Conservation (phyloP, 2,888 invertebrate genomes). For the Silvanus unidentatus region DNA sequence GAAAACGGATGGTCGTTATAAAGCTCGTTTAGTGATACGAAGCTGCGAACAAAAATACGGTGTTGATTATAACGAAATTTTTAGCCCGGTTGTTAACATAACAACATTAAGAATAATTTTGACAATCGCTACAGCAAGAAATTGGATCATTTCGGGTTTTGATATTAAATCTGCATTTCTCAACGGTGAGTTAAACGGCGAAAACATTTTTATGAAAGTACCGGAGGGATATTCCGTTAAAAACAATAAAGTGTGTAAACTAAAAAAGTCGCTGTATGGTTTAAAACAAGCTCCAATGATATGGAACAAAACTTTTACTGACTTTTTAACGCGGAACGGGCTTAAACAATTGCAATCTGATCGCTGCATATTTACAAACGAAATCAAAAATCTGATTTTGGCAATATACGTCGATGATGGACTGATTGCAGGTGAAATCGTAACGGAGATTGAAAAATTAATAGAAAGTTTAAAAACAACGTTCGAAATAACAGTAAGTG, state of each 20-base stretch:
- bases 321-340: constrained; percentile 1
- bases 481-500: constrained; percentile 1
- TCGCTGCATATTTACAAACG: background rate
- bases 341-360: constrained; percentile 5
- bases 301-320: constrained; percentile 14
- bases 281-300: constrained; percentile 13
- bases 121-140: background rate
- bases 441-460: background rate
- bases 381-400: background rate
- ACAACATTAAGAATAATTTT: constrained; percentile 3
- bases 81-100: constrained; percentile 4
- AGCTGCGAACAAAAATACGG: constrained; percentile 6
- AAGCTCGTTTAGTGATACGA: constrained; percentile 3
- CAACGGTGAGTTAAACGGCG: background rate
- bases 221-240: background rate
- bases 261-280: constrained; percentile 14
- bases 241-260: constrained; percentile 10
- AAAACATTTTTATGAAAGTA: constrained; percentile 3
- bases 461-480: background rate
- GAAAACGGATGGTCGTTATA: constrained; percentile 4
- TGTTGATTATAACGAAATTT: constrained; percentile 3
- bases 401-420: constrained; percentile 6
- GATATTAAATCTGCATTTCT: constrained; percentile 5
- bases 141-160: constrained; percentile 1
- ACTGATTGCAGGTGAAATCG: background rate